Evolutionary conservation across 2,113 vertebrate genomes (phyloP).

Genomic region (Tenrec ecaudatus): DNA sequence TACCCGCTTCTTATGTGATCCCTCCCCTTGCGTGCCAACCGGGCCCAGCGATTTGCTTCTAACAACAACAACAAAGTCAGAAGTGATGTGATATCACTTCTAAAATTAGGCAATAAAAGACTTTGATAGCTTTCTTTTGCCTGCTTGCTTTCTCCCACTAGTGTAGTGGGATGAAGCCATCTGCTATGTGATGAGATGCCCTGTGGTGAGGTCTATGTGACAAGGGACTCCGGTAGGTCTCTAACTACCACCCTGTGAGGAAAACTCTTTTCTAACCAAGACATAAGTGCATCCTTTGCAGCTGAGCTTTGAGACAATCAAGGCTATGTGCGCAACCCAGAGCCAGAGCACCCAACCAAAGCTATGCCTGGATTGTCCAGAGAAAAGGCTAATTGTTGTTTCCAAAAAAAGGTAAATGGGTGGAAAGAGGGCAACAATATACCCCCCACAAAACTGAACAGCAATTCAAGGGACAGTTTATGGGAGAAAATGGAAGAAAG

Average conservation of each 20-base stretch:
- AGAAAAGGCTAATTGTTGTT: background rate
- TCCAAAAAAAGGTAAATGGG: constrained; percentile 19
- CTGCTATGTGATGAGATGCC: background rate
- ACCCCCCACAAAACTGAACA: background rate
- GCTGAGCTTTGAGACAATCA: background rate
- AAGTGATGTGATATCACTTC: background rate
- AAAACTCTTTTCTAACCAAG: background rate
- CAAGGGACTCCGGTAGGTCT: background rate
- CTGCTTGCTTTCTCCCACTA: background rate
- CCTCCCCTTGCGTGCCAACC: background rate
- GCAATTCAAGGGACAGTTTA: background rate
- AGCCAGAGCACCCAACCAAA: background rate
- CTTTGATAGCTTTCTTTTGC: background rate
- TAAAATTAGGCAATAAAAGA: background rate
- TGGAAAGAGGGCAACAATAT: background rate
- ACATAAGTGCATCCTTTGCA: background rate
- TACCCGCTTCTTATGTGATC: background rate
- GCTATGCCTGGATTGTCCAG: too few relatives aligned
- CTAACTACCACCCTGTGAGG: background rate
- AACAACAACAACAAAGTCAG: background rate
- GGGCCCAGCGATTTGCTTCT: background rate
- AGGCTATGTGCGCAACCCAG: background rate
- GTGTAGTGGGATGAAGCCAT: background rate
- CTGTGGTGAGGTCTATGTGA: background rate
- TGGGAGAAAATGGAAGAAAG: background rate